Evolutionary conservation across 2,888 invertebrate species (phyloP), one percentile per base, ranked within the genome.

Genomic region (Lacanobia oleracea): DNA sequence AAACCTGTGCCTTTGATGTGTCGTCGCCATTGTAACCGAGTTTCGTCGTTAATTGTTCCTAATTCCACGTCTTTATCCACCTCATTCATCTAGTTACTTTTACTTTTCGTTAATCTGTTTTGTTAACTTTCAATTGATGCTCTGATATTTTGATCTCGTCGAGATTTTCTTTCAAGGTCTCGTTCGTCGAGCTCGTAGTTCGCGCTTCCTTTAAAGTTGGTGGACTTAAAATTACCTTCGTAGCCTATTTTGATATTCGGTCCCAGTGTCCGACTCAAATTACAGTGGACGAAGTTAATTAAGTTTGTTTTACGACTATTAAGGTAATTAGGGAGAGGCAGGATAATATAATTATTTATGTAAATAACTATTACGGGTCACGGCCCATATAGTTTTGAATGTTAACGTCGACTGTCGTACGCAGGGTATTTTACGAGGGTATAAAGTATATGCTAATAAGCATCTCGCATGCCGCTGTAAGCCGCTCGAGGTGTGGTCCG

Each of bases 401-500:
- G 79, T 81, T 75, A 77, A 77, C 50, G 66, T 75, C 50, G 72
- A n/a, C 67, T 76, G 77, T 72, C 73, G 71, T 78, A 68, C 73
- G 63, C 67, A 51, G 72, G 50, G 67, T 53, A 68, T 77, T 87
- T 84, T 82, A 85, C 67, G 80, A 84, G 68, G 79, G 27, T 72
- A 79, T 83, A 79, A 85, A 84, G 77, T 81, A 77, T 81, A 78
- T 71, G 72, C 77, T 86, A 85, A 87, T 87, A 86, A 87, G 85
- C 78, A 77, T 75, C 62, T 84, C 75, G 77, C 77, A 72, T 86
- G 83, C 77, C 75, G 73, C 43, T 75, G 62, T 76, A 76, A 81
- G 79, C 74, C 51, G 63, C 80, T 56, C 72, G 78, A 87, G 87
- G 92, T 93, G 94, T 93, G 94, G 93, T 94, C 93, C 83, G 81